These are phyloP conservation scores for Zhengitettix transpicula DNA, from an alignment of 2,888 invertebrate species.

Conservation along the genomic window DNA sequence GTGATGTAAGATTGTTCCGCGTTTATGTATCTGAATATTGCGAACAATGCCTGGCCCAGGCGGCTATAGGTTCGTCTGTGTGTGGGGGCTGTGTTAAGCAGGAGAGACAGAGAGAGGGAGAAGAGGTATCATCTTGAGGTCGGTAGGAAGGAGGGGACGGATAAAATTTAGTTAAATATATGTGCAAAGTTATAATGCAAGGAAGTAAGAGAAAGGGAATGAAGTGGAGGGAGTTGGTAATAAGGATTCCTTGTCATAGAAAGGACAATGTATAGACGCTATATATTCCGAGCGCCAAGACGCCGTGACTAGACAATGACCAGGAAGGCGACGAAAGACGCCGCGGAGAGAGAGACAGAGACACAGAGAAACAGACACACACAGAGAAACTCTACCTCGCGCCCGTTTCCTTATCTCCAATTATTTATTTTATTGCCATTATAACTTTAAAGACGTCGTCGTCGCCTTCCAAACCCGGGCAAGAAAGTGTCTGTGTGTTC, in stretches of 20 bases:
- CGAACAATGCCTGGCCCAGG: not conserved
- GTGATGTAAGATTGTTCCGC: not conserved
- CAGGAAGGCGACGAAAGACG: not conserved
- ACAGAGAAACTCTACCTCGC: not conserved
- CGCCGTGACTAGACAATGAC: not conserved
- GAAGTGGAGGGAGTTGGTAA: not conserved
- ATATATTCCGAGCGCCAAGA: not conserved
- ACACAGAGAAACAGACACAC: not conserved
- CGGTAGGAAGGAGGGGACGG: not conserved
- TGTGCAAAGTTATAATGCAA: not conserved
- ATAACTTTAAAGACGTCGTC: not conserved
- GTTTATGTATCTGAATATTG: not conserved
- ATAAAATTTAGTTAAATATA: not conserved
- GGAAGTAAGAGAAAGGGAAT: not conserved
- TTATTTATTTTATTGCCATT: not conserved
- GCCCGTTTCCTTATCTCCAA: not conserved
- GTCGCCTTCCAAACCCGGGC: too few relatives aligned
- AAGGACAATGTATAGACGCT: not conserved
- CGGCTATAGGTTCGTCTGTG: not conserved
- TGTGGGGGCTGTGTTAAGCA: too few relatives aligned
- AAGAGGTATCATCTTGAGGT: too few relatives aligned
- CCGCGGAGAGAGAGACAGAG: not conserved
- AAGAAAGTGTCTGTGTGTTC: too few relatives aligned
- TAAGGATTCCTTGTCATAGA: not conserved
- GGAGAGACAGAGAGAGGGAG: too few relatives aligned